phyloP scores from a whole-genome alignment of 2,888 invertebrate genomes.

The Plebejus melissa region DNA sequence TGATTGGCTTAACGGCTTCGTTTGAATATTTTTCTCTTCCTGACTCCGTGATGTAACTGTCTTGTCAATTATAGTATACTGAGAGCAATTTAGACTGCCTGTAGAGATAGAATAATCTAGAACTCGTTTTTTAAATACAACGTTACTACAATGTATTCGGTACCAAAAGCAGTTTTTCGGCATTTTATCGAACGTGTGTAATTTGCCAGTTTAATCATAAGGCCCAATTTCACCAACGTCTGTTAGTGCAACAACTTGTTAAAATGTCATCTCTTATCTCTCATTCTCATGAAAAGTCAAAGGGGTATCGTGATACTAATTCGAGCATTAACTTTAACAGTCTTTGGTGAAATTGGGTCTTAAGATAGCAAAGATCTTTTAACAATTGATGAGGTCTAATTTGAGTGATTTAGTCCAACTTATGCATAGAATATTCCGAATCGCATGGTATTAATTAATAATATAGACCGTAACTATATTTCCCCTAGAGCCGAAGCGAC shows the following conservation, averaged over 20 bases:
- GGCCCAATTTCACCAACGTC: too few relatives aligned
- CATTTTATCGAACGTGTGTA: neutral
- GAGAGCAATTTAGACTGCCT: slow-evolving; percentile 14
- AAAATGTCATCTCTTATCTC: too few relatives aligned
- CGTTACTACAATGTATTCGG: neutral
- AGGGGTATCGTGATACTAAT: too few relatives aligned
- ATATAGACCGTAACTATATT: neutral
- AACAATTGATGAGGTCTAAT: neutral
- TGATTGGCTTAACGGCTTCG: slow-evolving; percentile 15
- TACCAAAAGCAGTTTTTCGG: neutral
- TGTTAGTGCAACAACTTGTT: too few relatives aligned
- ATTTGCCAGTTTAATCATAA: neutral
- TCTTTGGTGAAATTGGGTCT: too few relatives aligned
- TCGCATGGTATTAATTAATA: neutral
- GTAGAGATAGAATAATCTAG: slow-evolving; percentile 17
- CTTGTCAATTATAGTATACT: slow-evolving; percentile 25
- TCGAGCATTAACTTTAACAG: too few relatives aligned
- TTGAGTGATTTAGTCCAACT: neutral
- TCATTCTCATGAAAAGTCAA: too few relatives aligned
- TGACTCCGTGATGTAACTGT: slow-evolving; percentile 20
- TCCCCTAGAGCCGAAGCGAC: slow-evolving; percentile 3
- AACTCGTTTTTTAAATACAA: neutral
- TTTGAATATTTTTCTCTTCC: slow-evolving; percentile 5
- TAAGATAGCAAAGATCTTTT: neutral
- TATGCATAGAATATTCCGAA: neutral